These are phyloP conservation scores for Mythimna loreyi DNA, from an alignment of 2,888 invertebrate genomes.

Conservation along the genomic window DNA sequence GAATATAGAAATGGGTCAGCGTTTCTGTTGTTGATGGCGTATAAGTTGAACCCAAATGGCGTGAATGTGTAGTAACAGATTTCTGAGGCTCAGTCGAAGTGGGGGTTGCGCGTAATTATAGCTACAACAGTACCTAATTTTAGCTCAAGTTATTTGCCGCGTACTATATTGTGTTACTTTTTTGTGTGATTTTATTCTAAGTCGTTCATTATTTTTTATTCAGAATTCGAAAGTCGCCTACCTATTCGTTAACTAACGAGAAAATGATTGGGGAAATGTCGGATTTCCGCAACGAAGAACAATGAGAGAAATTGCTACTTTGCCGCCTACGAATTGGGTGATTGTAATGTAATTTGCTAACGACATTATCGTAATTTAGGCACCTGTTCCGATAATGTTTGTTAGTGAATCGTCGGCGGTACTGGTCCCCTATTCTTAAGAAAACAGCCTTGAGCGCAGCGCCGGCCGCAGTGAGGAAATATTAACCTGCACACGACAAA, in stretches of 20 bases:
- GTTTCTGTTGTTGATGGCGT: too few relatives aligned
- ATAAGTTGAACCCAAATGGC: too few relatives aligned
- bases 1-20: too few relatives aligned
- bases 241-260: slow-evolving; percentile 15
- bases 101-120: too few relatives aligned
- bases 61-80: too few relatives aligned
- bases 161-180: not conserved
- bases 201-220: not conserved
- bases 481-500: too few relatives aligned
- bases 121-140: too few relatives aligned
- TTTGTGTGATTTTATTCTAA: not conserved
- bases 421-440: too few relatives aligned
- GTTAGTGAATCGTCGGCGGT: slow-evolving; percentile 36
- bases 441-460: too few relatives aligned
- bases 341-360: slow-evolving; percentile 19
- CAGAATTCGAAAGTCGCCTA: not conserved
- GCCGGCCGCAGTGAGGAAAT: too few relatives aligned
- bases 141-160: too few relatives aligned
- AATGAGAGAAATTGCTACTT: slow-evolving; percentile 26
- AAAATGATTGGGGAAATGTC: slow-evolving; percentile 24
- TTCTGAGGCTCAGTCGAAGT: too few relatives aligned
- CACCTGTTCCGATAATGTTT: slow-evolving; percentile 17
- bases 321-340: slow-evolving; percentile 21
- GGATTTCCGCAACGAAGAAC: not conserved
- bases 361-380: slow-evolving; percentile 20